Evolutionary conservation across 2,797 vertebrate species (phyloP), one percentile per base, ranked within the genome.

Genomic region (Melanotaenia pygmaea): DNA sequence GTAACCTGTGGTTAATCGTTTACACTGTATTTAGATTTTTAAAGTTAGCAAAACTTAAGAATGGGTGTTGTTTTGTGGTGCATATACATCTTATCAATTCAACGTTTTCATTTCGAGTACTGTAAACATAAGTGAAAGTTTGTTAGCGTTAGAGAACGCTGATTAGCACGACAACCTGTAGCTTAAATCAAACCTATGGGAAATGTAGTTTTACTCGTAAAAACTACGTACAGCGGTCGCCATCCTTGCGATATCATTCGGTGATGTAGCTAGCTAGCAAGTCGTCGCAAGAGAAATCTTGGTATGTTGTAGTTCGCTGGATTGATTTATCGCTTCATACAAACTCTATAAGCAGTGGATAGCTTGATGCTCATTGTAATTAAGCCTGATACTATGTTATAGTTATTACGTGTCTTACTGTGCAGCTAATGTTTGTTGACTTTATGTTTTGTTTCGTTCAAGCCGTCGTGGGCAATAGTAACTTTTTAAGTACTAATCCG

Each of bases 261-360:
- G 86, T 70, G 80, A 84, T 83, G 85, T 89, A 89, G 87, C 74
- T 85, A 88, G 84, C 84, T 84, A 86, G 79, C 72, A 77, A 38
- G 75, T 38, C 47, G 12, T 77, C 64, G 64, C 62, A 74, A 77
- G 81, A 89, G 64, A 81, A 34, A 70, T 76, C 71, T 81, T 67
- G 83, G 86, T 87, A 80, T 65, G 82, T 86, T 62, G 61, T 72
- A 64, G 70, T 83, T 81, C 32, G 16, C 3, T 24, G 28, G 50
- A 1, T 11, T 57, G 47, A 76, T 71, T 28, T 10, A 22, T 26
- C 14, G 18, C 14, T 28, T 40, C 10, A 24, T 5, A n/a, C 1
- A 26, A 20, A 30, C 34, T 50, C 14, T 53, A 9, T 0, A 16
- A 11, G 14, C 28, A 9, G 4, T 0, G 0, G 7, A 1, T 22